Evolutionary conservation across 2,888 invertebrate species (phyloP).

Genomic region (Athalia rosae): DNA sequence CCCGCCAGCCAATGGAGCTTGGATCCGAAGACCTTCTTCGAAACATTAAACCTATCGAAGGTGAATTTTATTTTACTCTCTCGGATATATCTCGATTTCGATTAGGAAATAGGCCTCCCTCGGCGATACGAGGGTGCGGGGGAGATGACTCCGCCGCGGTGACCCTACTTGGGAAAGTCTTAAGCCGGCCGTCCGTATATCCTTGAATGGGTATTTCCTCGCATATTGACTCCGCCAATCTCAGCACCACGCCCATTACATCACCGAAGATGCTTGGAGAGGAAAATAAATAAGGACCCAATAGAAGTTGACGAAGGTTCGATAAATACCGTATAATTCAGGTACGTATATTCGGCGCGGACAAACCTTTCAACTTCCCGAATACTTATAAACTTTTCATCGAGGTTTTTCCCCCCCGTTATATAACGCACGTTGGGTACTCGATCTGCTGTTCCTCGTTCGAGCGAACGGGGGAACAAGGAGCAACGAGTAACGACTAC

Average conservation of each 20-base stretch:
- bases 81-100: conserved; percentile 53
- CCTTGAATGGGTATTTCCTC: conserved; percentile 40
- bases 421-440: not conserved
- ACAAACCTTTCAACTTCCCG: not conserved
- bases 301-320: conserved; percentile 12
- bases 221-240: conserved; percentile 44
- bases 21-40: not conserved
- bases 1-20: not conserved
- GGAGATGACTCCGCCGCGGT: conserved; percentile 3
- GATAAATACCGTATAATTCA: not conserved
- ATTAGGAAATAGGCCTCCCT: conserved; percentile 48
- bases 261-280: too few species aligned
- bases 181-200: conserved; percentile 20
- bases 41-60: conserved; percentile 44
- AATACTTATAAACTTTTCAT: not conserved
- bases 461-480: not conserved
- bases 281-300: not conserved
- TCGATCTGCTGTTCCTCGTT: too few species aligned
- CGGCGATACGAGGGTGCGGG: not conserved
- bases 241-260: conserved; percentile 3
- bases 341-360: not conserved
- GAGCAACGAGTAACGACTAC: not conserved
- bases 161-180: conserved; percentile 26
- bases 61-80: conserved; percentile 54
- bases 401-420: not conserved